phyloP scores from a whole-genome alignment of 2,888 invertebrate species.

The Leucozona laternaria region DNA sequence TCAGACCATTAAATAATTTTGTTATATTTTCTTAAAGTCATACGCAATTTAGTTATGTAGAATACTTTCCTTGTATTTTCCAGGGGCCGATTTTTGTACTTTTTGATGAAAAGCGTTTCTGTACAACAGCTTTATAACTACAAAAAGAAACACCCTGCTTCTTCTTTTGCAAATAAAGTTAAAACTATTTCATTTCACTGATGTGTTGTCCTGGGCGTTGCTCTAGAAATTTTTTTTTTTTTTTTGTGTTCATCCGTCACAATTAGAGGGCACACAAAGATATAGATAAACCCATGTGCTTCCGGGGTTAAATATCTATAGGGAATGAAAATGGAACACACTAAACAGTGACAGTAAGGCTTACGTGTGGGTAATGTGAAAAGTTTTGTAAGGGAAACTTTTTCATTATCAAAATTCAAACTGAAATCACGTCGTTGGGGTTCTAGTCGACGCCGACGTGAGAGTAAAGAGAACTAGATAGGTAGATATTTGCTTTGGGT shows the following conservation, averaged over 20 bases:
- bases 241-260: slow-evolving; percentile 17
- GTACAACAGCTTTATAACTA: too few species aligned
- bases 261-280: slow-evolving; percentile 24
- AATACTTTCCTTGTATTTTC: too few species aligned
- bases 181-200: slow-evolving; percentile 21
- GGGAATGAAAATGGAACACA: not conserved
- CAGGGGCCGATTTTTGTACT: too few species aligned
- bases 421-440: slow-evolving; percentile 52
- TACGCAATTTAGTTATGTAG: too few species aligned
- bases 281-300: slow-evolving; percentile 14
- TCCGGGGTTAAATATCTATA: slow-evolving; percentile 10
- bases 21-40: too few species aligned
- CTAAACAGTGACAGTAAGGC: slow-evolving; percentile 13
- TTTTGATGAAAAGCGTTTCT: too few species aligned
- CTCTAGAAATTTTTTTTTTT: slow-evolving; percentile 11
- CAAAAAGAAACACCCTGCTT: slow-evolving; percentile 35
- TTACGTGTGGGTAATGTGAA: slow-evolving; percentile 57
- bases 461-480: slow-evolving; percentile 3
- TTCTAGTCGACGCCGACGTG: not conserved
- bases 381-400: slow-evolving; percentile 53
- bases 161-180: not conserved
- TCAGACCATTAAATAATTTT: too few species aligned
- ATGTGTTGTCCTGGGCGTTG: slow-evolving; percentile 22
- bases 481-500: slow-evolving; percentile 23
- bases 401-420: slow-evolving; percentile 66